phyloP scores from a whole-genome alignment of 2,797 vertebrate genomes.

The Thripadectes ignobilis region DNA sequence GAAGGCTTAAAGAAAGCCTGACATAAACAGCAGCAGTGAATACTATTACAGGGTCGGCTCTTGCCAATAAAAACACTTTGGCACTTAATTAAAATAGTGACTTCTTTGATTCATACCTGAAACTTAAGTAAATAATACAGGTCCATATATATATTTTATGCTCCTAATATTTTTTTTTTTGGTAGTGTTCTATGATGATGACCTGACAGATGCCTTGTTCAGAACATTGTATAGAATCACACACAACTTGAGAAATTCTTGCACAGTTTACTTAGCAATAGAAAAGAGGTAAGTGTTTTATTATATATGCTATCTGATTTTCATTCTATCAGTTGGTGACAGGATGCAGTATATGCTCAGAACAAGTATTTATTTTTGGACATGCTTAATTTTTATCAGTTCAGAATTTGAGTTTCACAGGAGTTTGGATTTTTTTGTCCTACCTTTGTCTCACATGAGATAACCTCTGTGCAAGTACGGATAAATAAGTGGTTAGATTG shows the following conservation, averaged over 20 bases:
- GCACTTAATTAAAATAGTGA: background rate
- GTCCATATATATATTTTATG: background rate
- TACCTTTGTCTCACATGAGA: background rate
- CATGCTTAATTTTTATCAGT: background rate
- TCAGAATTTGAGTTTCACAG: background rate
- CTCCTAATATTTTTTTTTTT: background rate
- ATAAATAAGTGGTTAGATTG: background rate
- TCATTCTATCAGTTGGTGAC: background rate
- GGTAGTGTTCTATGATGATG: slow-evolving; percentile 92
- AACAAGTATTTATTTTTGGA: background rate
- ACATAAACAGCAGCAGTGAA: background rate
- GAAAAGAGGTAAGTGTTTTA: slow-evolving; percentile 85
- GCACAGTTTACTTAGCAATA: slow-evolving; percentile 82
- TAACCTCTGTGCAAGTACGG: background rate
- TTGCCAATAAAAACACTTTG: background rate
- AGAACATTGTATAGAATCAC: slow-evolving; percentile 81
- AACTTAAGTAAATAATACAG: background rate
- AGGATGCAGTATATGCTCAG: background rate
- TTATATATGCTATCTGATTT: background rate
- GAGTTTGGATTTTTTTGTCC: background rate
- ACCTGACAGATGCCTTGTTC: slow-evolving; percentile 89
- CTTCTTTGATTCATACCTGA: background rate
- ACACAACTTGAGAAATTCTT: slow-evolving; percentile 76
- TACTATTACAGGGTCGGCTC: background rate
- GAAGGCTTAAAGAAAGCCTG: background rate